Evolutionary conservation across 2,888 invertebrate species (phyloP).

Genomic region (Cheiracanthium punctorium): DNA sequence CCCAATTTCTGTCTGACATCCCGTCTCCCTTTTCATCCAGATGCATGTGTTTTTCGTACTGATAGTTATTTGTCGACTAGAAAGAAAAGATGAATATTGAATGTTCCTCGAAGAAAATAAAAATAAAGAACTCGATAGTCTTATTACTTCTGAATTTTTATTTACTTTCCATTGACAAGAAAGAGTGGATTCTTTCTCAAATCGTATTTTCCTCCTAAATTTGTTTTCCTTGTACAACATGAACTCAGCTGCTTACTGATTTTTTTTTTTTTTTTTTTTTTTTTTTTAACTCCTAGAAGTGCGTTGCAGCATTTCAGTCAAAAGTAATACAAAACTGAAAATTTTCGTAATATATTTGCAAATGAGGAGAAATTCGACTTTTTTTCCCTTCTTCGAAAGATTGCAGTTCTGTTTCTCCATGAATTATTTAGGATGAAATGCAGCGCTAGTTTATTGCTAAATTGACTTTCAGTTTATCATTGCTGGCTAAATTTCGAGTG

Average conservation of each 20-base stretch:
- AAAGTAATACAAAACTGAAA: neutral
- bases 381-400: too few species aligned
- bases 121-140: neutral
- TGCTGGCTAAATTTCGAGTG: too few species aligned
- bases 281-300: too few species aligned
- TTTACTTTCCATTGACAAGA: neutral
- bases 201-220: neutral
- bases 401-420: too few species aligned
- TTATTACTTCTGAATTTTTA: neutral
- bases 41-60: neutral
- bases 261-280: too few species aligned
- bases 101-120: neutral
- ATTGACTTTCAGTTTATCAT: too few species aligned
- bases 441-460: too few species aligned
- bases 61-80: neutral
- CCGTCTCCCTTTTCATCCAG: neutral
- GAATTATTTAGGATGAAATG: too few species aligned
- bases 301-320: neutral
- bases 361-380: neutral
- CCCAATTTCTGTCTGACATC: too few species aligned
- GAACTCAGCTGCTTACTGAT: neutral
- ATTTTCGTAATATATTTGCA: neutral
- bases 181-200: neutral
- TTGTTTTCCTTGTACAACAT: neutral
- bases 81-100: slow-evolving; percentile 7